Percentiles rank a stretch among this genome's conserved stretches.
Evolutionary conservation across 2,113 vertebrate genomes (phyloP).

Genomic region (Struthio camelus): DNA sequence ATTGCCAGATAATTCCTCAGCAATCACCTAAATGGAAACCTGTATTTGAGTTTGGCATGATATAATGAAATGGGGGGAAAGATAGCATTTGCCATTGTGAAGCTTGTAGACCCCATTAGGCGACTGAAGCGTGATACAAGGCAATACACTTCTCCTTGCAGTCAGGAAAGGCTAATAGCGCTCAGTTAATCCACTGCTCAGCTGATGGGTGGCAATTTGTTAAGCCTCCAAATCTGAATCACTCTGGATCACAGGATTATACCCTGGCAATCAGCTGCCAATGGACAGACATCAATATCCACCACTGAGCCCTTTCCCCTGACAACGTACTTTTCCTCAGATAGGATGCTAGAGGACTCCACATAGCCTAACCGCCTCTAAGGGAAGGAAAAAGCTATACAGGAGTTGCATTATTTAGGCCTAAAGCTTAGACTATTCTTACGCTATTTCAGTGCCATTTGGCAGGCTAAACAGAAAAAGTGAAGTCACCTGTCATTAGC

Average conservation of each 20-base stretch:
- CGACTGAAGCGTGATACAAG: background rate
- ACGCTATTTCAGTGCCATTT: background rate
- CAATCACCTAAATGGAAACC: conserved; percentile 84
- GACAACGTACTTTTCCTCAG: background rate
- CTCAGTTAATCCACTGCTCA: background rate
- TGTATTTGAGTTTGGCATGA: background rate
- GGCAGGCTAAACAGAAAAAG: background rate
- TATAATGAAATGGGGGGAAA: background rate
- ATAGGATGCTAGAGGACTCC: background rate
- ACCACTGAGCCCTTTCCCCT: background rate
- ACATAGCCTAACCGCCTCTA: background rate
- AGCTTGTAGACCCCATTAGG: background rate
- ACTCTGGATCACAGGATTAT: rapidly evolving
- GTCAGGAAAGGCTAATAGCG: background rate
- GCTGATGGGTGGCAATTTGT: background rate
- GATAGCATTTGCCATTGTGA: background rate
- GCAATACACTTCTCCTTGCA: background rate
- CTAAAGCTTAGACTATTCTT: background rate
- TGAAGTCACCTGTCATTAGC: background rate
- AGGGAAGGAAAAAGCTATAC: background rate
- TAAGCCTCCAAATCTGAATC: background rate
- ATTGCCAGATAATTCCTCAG: conserved; percentile 95
- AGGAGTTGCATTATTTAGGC: background rate
- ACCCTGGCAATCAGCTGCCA: background rate
- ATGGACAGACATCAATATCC: background rate